Evolutionary conservation across 2,888 invertebrate genomes (phyloP), one percentile per base, ranked within the genome.

Genomic region (Diloba caeruleocephala): DNA sequence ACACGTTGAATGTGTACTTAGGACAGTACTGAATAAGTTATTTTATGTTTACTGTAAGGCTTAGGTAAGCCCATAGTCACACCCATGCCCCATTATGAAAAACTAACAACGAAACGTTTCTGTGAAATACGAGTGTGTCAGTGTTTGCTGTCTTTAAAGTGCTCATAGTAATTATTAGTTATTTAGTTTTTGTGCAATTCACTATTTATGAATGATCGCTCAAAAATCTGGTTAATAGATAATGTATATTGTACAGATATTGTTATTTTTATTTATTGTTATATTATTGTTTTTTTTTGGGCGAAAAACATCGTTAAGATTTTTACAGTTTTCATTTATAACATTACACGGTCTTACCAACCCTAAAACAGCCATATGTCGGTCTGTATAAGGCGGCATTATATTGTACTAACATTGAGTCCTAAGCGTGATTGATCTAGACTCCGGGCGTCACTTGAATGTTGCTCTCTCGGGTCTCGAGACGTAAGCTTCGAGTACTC

Each of bases 1-100:
- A 61, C 67, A 58, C 60, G 50, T 41, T 15, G 19, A 12, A 34
- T 56, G 63, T 74, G 74, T 60, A 41, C 32, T 70, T 70, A 65
- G 74, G 76, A 65, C 50, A 50, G 39, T 13, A 42, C 29, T 7
- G 14, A 43, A 53, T 49, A 53, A 50, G 52, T 55, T 60, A 59
- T 44, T 59, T 60, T 54, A 21, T 73, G 48, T 75, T 67, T 64
- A 41, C 64, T 36, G 28, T 33, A 29, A 49, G 38, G 57, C 54
- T 75, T 46, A 34, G 32, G 10, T 25, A 31, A 10, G 14, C 34
- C 14, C 41, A 39, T 39, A 29, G 32, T 51, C 52, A 38, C 41
- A 59, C 39, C 15, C 25, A 13, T 14, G 66, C 23, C 13, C 61
- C 32, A 61, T 65, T 65, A 60, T 28, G 39, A 51, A 37, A 29